A percentile compares a stretch with the other conserved stretches of the same genome.
Conservation (phyloP, 2,113 vertebrate genomes). For the Sardina pilchardus region DNA sequence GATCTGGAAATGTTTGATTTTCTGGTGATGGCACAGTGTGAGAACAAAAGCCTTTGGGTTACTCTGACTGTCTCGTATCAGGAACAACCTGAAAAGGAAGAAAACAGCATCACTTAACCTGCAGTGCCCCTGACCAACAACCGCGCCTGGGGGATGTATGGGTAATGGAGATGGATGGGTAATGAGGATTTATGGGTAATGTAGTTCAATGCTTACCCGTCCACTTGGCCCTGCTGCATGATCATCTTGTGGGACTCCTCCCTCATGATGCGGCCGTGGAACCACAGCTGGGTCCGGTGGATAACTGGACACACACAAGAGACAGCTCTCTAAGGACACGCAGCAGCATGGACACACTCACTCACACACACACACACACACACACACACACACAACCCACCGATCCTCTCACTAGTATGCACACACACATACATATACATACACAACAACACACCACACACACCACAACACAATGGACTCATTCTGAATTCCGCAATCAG, state of each 20-base stretch:
- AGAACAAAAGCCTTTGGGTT: slow-evolving; percentile 99
- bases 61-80: slow-evolving; percentile 97
- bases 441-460: background rate
- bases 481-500: no score
- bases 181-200: no score
- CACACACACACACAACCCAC: background rate
- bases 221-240: slow-evolving; percentile 43
- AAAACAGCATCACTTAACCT: background rate
- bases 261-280: slow-evolving; percentile 91
- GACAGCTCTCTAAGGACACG: background rate
- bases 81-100: slow-evolving; percentile 80
- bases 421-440: background rate
- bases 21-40: slow-evolving; percentile 97
- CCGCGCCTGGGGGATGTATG: no score
- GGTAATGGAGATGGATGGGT: no score
- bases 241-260: slow-evolving; percentile 95
- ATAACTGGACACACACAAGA: slow-evolving; percentile 75
- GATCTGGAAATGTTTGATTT: slow-evolving; percentile 99
- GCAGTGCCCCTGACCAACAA: no score
- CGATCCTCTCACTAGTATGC: no score
- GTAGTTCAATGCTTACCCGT: background rate
- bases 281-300: slow-evolving; percentile 95
- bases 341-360: background rate
- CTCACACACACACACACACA: background rate
- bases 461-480: no score